These are phyloP conservation scores for Andrena fulva DNA, from an alignment of 2,888 invertebrate species.

Conservation along the genomic window DNA sequence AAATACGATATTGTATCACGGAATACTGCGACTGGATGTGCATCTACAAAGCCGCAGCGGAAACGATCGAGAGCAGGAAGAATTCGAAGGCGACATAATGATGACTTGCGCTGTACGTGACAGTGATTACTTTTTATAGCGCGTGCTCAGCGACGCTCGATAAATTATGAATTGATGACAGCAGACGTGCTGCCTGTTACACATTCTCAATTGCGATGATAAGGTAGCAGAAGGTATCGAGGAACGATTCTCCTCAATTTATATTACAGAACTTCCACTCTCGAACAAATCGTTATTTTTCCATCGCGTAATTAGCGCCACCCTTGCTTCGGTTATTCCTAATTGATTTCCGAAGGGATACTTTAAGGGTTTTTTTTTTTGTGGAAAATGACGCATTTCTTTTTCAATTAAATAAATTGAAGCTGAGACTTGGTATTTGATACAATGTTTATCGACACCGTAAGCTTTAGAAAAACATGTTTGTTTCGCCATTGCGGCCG, in stretches of 20 bases:
- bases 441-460: too few relatives aligned
- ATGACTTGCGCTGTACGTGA: constrained; percentile 16
- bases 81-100: constrained; percentile 4
- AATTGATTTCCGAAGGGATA: too few relatives aligned
- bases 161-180: constrained; percentile 73
- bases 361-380: too few relatives aligned
- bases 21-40: background rate
- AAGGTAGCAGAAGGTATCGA: constrained; percentile 41
- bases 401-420: too few relatives aligned
- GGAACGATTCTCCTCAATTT: constrained; percentile 25
- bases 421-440: too few relatives aligned
- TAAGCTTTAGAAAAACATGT: too few relatives aligned
- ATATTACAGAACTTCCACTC: background rate
- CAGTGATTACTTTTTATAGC: constrained; percentile 57
- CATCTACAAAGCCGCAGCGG: background rate
- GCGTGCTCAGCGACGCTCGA: constrained; percentile 60
- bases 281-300: too few relatives aligned
- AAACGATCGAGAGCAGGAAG: constrained; percentile 11
- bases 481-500: too few relatives aligned
- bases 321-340: too few relatives aligned
- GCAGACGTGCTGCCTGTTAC: constrained; percentile 46
- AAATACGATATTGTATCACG: too few relatives aligned
- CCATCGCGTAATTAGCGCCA: too few relatives aligned
- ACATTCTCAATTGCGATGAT: constrained; percentile 54
- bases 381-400: too few relatives aligned